Percentiles rank a stretch among this genome's conserved stretches.
Conservation (phyloP, 2,888 invertebrate genomes). For the Dugesia japonica region DNA sequence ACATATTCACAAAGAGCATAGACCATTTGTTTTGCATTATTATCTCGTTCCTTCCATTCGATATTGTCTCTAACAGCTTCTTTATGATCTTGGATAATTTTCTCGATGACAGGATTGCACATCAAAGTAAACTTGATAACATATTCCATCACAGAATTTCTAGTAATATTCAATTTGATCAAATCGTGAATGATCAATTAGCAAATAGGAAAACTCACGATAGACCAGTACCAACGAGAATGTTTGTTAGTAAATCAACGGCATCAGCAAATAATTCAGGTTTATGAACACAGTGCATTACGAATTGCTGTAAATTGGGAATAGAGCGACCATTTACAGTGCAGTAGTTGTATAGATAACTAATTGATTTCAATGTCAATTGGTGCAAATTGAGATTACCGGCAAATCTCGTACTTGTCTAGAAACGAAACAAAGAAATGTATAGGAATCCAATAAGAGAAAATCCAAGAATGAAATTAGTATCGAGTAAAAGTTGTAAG, state of each 20-base stretch:
- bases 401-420: slow-evolving; percentile 8
- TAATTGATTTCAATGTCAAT: neutral
- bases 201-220: neutral
- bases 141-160: neutral
- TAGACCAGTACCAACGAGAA: neutral
- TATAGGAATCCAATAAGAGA: too few species aligned
- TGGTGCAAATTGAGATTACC: neutral
- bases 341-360: neutral
- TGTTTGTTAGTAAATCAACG: neutral
- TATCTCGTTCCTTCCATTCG: slow-evolving; percentile 3
- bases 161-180: neutral
- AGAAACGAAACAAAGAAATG: too few species aligned
- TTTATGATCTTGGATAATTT: neutral
- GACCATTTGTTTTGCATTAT: neutral
- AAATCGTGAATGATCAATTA: neutral
- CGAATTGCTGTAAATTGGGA: neutral
- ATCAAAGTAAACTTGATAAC: neutral
- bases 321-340: neutral
- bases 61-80: neutral
- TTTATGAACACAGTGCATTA: neutral
- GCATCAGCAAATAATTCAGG: neutral
- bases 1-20: slow-evolving; percentile 1
- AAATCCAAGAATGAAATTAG: too few species aligned
- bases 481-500: too few species aligned
- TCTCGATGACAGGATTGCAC: neutral